These are phyloP conservation scores for Psylliodes chrysocephalus DNA, from an alignment of 2,888 invertebrate species.

Conservation along the genomic window DNA sequence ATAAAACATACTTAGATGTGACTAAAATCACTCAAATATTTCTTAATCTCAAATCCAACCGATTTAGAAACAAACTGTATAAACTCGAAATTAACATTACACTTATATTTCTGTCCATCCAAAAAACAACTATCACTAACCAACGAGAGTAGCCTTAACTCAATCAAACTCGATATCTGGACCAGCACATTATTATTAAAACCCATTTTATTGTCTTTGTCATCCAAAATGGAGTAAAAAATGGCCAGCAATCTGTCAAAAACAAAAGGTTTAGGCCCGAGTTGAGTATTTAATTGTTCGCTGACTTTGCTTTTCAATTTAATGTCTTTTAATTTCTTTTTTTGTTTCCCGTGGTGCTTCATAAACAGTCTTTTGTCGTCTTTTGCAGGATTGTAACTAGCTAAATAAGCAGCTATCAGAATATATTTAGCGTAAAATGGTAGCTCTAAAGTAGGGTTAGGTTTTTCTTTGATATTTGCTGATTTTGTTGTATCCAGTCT, in stretches of 20 bases:
- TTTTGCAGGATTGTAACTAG: slow-evolving; percentile 91
- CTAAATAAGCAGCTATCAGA: slow-evolving; percentile 89
- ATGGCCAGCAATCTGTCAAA: slow-evolving; percentile 56
- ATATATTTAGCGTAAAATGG: slow-evolving; percentile 92
- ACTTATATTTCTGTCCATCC: slow-evolving; percentile 86
- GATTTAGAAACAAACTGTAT: slow-evolving; percentile 80
- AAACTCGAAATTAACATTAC: slow-evolving; percentile 85
- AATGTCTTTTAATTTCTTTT: slow-evolving; percentile 72
- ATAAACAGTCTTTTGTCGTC: slow-evolving; percentile 88
- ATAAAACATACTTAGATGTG: slow-evolving; percentile 50
- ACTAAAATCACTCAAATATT: slow-evolving; percentile 80
- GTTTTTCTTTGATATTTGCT: slow-evolving; percentile 52
- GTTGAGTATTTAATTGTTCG: slow-evolving; percentile 72
- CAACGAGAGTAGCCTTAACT: slow-evolving; percentile 79
- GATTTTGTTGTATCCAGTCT: slow-evolving; percentile 63
- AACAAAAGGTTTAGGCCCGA: slow-evolving; percentile 78
- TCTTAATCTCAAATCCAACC: slow-evolving; percentile 79
- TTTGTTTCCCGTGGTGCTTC: slow-evolving; percentile 79
- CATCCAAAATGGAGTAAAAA: slow-evolving; percentile 78
- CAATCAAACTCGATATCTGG: slow-evolving; percentile 88
- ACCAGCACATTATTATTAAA: slow-evolving; percentile 87
- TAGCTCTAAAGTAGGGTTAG: slow-evolving; percentile 78
- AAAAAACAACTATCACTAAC: slow-evolving; percentile 79
- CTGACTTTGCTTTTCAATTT: slow-evolving; percentile 70
- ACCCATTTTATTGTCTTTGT: slow-evolving; percentile 84